A percentile compares a stretch with the other conserved stretches of the same genome.
Conservation (phyloP, 1,140 invertebrate species). For the Hirudo medicinalis region DNA sequence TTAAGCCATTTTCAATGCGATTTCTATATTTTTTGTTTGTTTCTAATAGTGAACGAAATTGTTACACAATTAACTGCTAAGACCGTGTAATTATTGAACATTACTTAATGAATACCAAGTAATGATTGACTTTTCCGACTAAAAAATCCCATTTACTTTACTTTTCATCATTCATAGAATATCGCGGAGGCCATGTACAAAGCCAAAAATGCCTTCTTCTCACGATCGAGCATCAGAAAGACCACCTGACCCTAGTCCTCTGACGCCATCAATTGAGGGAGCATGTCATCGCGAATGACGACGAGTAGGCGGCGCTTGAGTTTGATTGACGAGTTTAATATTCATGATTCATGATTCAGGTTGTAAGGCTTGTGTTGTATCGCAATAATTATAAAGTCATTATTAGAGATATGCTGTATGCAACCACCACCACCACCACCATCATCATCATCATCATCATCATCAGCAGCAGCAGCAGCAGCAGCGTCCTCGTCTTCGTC, state of each 20-base stretch:
- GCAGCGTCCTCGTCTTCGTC: too few relatives aligned
- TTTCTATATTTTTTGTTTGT: too few relatives aligned
- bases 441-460: background rate
- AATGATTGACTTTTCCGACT: too few relatives aligned
- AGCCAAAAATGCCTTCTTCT: constrained; percentile 7
- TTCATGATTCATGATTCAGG: background rate
- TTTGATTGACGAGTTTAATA: background rate
- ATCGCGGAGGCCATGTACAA: background rate
- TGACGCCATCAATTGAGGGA: background rate
- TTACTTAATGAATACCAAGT: too few relatives aligned
- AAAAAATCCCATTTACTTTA: too few relatives aligned
- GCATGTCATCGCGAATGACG: background rate
- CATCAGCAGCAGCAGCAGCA: background rate
- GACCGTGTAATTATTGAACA: too few relatives aligned
- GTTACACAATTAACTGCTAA: too few relatives aligned
- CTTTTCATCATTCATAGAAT: background rate
- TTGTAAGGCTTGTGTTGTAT: too few relatives aligned
- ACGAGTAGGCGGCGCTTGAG: background rate
- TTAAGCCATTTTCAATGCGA: too few relatives aligned
- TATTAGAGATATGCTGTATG: background rate
- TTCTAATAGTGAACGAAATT: too few relatives aligned
- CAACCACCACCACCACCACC: background rate
- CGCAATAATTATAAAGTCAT: background rate
- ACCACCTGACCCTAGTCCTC: background rate
- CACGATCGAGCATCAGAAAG: background rate